These are phyloP conservation scores for Caenorhabditis briggsae DNA, from an alignment of 1,140 invertebrate species.

Conservation along the genomic window DNA sequence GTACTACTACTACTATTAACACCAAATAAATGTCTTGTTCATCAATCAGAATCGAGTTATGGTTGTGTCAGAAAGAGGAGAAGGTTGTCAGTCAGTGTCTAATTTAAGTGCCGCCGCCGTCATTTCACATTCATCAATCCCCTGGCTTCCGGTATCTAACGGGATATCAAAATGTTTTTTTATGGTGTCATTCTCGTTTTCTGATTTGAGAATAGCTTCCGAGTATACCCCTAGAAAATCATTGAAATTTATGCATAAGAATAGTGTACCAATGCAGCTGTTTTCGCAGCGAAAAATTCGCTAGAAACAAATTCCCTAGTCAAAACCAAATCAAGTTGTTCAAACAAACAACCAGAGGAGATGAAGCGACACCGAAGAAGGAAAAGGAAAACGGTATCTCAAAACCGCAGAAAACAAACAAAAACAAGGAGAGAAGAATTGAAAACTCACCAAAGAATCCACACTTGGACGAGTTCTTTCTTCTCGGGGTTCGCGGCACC, in stretches of 20 bases:
- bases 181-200: too few species aligned
- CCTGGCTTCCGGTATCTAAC: neutral
- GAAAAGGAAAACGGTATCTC: neutral
- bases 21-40: neutral
- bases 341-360: conserved; percentile 38
- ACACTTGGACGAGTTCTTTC: conserved; percentile 46
- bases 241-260: too few species aligned
- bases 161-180: neutral
- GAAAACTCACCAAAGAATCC: conserved; percentile 38
- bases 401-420: conserved; percentile 9
- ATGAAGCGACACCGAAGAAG: neutral
- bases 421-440: conserved; percentile 1
- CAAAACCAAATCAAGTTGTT: conserved; percentile 43
- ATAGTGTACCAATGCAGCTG: conserved; percentile 2
- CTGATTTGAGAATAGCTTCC: too few species aligned
- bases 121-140: conserved; percentile 21
- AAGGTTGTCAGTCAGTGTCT: neutral
- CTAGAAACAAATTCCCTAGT: neutral
- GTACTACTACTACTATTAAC: neutral
- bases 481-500: conserved; percentile 57
- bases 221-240: too few species aligned
- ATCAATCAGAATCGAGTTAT: conserved; percentile 18
- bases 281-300: neutral
- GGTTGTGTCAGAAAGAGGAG: neutral
- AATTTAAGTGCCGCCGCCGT: conserved; percentile 4